phyloP scores from a whole-genome alignment of 2,888 invertebrate species.

The Halocaridina rubra region DNA sequence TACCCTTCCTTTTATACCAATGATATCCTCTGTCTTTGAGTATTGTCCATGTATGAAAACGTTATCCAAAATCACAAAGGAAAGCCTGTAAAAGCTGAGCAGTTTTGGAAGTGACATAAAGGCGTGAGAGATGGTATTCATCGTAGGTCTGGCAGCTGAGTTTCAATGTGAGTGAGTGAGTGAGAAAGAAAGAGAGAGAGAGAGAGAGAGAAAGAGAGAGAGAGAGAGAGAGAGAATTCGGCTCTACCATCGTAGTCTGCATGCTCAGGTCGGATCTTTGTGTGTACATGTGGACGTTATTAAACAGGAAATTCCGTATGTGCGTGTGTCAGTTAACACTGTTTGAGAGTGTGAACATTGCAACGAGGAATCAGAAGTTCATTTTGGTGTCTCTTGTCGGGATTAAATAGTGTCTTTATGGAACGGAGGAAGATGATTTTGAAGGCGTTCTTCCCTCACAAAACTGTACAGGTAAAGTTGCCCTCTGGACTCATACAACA shows the following conservation, averaged over 20 bases:
- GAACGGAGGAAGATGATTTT: conserved; percentile 43
- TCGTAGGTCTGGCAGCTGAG: conserved; percentile 47
- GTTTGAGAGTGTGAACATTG: conserved; percentile 54
- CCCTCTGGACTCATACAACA: conserved; percentile 23
- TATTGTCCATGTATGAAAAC: too few species aligned
- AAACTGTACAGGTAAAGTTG: conserved; percentile 49
- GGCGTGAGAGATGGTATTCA: background rate
- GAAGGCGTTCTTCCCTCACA: conserved; percentile 38
- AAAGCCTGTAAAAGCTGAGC: background rate
- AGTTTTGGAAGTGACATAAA: background rate
- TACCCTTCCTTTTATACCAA: background rate
- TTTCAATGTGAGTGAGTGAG: too few species aligned
- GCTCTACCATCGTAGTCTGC: conserved; percentile 33
- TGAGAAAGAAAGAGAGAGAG: too few species aligned
- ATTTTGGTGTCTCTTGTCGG: conserved; percentile 44
- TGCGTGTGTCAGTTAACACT: conserved; percentile 55
- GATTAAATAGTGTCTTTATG: conserved; percentile 46
- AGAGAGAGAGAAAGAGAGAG: too few species aligned
- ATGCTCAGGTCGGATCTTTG: conserved; percentile 23
- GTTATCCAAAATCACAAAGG: too few species aligned
- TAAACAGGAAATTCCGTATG: conserved; percentile 53
- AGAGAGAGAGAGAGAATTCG: conserved; percentile 6
- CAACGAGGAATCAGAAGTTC: conserved; percentile 31
- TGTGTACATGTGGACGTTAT: conserved; percentile 49
- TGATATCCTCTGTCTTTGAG: too few species aligned